Base-by-base conservation (phyloP, 2,888 invertebrate species). In the Syrista parreyssii region DNA sequence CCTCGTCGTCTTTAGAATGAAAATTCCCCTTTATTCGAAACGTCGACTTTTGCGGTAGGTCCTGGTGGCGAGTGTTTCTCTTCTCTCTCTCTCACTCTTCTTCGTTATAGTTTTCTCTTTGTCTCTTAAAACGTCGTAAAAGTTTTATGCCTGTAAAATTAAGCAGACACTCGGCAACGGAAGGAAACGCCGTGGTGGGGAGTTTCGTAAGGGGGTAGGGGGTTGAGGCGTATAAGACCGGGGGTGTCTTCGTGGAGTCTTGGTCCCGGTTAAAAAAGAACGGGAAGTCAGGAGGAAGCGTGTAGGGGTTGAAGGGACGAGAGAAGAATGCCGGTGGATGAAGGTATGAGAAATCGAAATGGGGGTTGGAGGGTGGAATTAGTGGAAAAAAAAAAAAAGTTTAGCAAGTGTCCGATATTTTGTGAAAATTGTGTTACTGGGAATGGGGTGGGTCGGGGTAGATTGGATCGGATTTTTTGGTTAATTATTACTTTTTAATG, bases 11-110 rank as follows among this genome's bases (percentile, higher is more conserved):
- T 30, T 69, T 30, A 12, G 69, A 30, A 69, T 32, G 69, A 30
- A 69, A 77, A 80, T 75, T 69, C 79, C 34, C 78, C 75, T 78
- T 78, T 75, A 69, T 72, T 68, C 75, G 15, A 69, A 40, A 68
- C 75, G 74, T 69, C 69, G 69, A 78, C 71, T 76, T 74, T 84
- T 84, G 81, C 73, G 84, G 82, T 82, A 84, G 84, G 82, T 83
- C 84, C 73, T 77, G 82, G 78, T 78, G 81, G 77, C 76, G 73
- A 77, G 68, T 55, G 77, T 77, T 34, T 74, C 74, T 76, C 1
- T 36, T 35, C 12, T 35, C 35, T 12, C 12, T 4, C 12, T 40
- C 36, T 4, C 4, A 4, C 4, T 15, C 1, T 15, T 40, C 15
- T 40, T 40, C 40, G 15, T 12, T 15, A 1, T 40, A 4, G 40